Evolutionary conservation across 2,797 vertebrate genomes (phyloP), one percentile per base, ranked within the genome.

Genomic region (Acrossocheilus wenchowensis): DNA sequence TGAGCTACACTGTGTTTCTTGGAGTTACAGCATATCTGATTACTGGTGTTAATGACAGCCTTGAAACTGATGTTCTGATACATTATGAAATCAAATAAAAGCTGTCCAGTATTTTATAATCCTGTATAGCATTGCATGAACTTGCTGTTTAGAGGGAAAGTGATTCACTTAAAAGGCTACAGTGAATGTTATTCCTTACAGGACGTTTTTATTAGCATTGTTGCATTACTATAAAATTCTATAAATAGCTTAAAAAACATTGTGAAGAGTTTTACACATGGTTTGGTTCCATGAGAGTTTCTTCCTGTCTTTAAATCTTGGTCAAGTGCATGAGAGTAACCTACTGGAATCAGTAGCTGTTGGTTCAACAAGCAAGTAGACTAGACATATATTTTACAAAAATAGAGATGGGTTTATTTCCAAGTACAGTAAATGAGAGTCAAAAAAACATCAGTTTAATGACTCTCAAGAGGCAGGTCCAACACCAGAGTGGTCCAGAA

Each of bases 131-230:
- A 34, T 36, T 74, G 69, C 39, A 57, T 83, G 21, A 50, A 36
- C 71, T 15, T 64, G 72, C 26, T n/a, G 23, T 66, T 77, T 77
- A 84, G 30, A 75, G 26, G 43, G 21, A 72, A 72, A 72, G 36
- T 39, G 30, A 62, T 66, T 41, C 43, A 77, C 19, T 50, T 36
- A 64, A 66, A 84, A 84, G 45, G 36, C 60, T 74, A 45, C 7
- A 64, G 82, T 78, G 34, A 66, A 84, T 84, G 74, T 60, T 85
- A 14, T 71, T 71, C 23, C 64, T 69, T 78, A 41, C 34, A 68
- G 39, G 0, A 57, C 2, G 19, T 10, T 71, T 79, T 60, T 57
- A 41, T 83, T 64, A 45, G 50, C 50, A 85, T 78, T 52, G 75
- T 50, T 23, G 34, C 23, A 77, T 84, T 57, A 69, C 34, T 43